A percentile compares a stretch with the other conserved stretches of the same genome.
phyloP scores from a whole-genome alignment of 2,888 invertebrate genomes.

The Gastrophysa polygoni region DNA sequence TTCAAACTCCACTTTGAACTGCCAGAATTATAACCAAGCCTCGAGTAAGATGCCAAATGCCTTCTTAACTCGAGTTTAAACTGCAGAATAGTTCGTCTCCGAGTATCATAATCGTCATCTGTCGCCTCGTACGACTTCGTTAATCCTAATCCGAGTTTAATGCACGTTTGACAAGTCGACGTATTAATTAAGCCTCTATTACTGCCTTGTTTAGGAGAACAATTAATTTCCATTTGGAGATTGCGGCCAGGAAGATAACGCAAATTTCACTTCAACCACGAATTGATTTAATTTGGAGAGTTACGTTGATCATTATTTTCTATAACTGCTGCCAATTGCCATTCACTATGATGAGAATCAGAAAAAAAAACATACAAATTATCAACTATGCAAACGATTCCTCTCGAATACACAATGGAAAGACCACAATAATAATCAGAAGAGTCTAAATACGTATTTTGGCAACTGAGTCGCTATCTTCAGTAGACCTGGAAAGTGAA shows the following conservation, averaged over 20 bases:
- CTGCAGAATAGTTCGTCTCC: slow-evolving; percentile 21
- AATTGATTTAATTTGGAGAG: background rate
- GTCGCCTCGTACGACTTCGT: slow-evolving; percentile 1
- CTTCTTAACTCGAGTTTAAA: slow-evolving; percentile 30
- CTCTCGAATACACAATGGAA: too few species aligned
- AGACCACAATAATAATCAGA: too few species aligned
- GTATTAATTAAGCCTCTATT: slow-evolving; percentile 39
- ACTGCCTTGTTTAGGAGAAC: slow-evolving; percentile 40
- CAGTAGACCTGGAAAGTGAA: too few species aligned
- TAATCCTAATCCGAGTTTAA: slow-evolving; percentile 26
- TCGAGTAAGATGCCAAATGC: slow-evolving; percentile 26
- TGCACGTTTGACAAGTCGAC: slow-evolving; percentile 37
- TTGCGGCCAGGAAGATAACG: slow-evolving; percentile 39
- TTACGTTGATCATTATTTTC: background rate
- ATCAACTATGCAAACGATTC: too few species aligned
- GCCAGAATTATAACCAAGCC: background rate
- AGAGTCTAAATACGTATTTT: too few species aligned
- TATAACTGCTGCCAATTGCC: background rate
- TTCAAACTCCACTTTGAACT: slow-evolving; percentile 1
- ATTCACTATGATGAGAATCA: too few species aligned
- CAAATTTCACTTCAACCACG: slow-evolving; percentile 20
- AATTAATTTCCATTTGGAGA: slow-evolving; percentile 44
- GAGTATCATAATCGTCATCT: slow-evolving; percentile 24
- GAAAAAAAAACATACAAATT: too few species aligned
- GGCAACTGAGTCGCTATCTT: too few species aligned